A percentile compares a stretch with the other conserved stretches of the same genome.
Evolutionary conservation across 2,888 invertebrate genomes (phyloP).

Genomic region (Matsumyia berberina): DNA sequence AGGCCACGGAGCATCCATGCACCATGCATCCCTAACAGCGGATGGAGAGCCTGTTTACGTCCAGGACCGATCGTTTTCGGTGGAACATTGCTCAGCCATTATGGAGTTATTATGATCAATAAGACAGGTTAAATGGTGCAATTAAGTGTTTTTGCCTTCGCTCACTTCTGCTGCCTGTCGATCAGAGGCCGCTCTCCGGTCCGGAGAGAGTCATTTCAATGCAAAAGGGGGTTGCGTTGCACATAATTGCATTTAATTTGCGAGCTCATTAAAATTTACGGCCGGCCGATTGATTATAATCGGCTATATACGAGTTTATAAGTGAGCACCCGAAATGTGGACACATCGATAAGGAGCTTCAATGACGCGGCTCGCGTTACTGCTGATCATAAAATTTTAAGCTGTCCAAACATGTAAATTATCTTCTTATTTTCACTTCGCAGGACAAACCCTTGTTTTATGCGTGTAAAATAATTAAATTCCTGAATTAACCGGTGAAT

Average conservation of each 20-base stretch:
- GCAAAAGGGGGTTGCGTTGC: slow-evolving; percentile 73
- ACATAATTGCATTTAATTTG: slow-evolving; percentile 84
- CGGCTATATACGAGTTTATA: slow-evolving; percentile 64
- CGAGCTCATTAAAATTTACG: slow-evolving; percentile 84
- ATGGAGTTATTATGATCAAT: slow-evolving; percentile 85
- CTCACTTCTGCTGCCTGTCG: slow-evolving; percentile 77
- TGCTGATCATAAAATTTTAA: slow-evolving; percentile 63
- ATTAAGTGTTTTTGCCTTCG: slow-evolving; percentile 81
- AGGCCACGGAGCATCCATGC: slow-evolving; percentile 42
- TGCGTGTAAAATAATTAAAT: slow-evolving; percentile 36
- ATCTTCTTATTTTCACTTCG: slow-evolving; percentile 5
- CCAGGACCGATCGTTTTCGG: slow-evolving; percentile 68
- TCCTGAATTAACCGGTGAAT: slow-evolving; percentile 10
- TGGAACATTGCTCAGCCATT: slow-evolving; percentile 83
- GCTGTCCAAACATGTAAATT: slow-evolving; percentile 41
- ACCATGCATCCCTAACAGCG: slow-evolving; percentile 40
- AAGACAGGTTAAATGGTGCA: slow-evolving; percentile 84
- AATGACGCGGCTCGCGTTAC: slow-evolving; percentile 59
- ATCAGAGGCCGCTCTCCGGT: slow-evolving; percentile 62
- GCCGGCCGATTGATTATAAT: slow-evolving; percentile 84
- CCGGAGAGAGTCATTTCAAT: slow-evolving; percentile 60
- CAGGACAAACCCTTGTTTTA: not conserved
- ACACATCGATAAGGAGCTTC: slow-evolving; percentile 35
- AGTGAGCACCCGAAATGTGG: slow-evolving; percentile 66
- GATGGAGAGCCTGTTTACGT: slow-evolving; percentile 53